phyloP scores from a whole-genome alignment of 2,797 vertebrate species.

The Catamblyrhynchus diadema region DNA sequence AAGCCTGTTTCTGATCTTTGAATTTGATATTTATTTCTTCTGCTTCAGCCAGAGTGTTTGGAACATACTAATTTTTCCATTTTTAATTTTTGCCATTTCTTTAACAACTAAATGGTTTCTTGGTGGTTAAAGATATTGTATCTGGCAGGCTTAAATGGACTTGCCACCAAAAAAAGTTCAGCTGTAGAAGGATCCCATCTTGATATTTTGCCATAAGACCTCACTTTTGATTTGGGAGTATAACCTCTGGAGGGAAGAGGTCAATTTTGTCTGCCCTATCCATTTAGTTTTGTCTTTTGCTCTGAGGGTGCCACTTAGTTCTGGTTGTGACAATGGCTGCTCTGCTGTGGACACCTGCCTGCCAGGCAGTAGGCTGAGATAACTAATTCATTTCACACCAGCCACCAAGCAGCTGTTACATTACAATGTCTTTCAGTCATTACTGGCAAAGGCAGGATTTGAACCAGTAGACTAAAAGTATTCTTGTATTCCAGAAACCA shows the following conservation, averaged over 20 bases:
- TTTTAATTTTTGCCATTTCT: neutral
- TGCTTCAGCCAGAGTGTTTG: neutral
- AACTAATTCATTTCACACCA: slow-evolving; percentile 37
- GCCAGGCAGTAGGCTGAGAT: slow-evolving; percentile 15
- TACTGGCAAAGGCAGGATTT: slow-evolving; percentile 7
- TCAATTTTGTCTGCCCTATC: neutral
- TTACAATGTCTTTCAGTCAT: slow-evolving; percentile 50
- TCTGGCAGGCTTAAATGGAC: neutral
- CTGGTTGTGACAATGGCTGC: neutral
- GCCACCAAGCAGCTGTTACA: slow-evolving; percentile 45
- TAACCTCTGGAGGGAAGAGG: neutral
- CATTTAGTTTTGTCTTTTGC: neutral
- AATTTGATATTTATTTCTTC: neutral
- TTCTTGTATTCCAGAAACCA: slow-evolving; percentile 11
- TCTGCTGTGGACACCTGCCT: slow-evolving; percentile 35
- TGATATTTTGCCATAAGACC: neutral
- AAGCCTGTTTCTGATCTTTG: neutral
- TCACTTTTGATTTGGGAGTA: neutral
- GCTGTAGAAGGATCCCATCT: neutral
- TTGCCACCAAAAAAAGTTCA: neutral
- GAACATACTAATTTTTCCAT: neutral
- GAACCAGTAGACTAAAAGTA: slow-evolving; percentile 4
- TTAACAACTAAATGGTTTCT: neutral
- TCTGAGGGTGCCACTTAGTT: neutral
- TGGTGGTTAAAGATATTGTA: neutral